Evolutionary conservation across 1,140 invertebrate species (phyloP).

Genomic region (Drosophila subpulchrella): DNA sequence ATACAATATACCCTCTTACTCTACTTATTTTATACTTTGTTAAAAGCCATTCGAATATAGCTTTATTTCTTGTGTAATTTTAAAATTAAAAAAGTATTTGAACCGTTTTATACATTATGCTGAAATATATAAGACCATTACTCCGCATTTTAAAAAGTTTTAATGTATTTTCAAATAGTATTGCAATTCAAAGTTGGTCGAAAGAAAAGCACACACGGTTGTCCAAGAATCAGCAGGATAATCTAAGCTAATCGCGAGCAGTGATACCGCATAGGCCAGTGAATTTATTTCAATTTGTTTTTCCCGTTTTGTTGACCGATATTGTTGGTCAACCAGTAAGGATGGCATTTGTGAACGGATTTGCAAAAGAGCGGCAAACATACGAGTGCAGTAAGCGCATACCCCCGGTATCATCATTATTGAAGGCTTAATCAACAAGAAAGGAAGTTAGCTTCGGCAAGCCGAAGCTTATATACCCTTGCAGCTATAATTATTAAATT

Average conservation of each 20-base stretch:
- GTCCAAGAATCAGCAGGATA: neutral
- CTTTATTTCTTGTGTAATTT: too few relatives aligned
- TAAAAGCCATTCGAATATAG: too few relatives aligned
- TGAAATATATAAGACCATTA: too few relatives aligned
- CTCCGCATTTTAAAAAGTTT: too few relatives aligned
- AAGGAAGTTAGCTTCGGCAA: too few relatives aligned
- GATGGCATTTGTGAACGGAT: slow-evolving; percentile 9
- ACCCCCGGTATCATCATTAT: neutral
- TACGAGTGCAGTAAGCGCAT: neutral
- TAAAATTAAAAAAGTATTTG: too few relatives aligned
- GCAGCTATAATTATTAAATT: too few relatives aligned
- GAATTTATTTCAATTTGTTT: neutral
- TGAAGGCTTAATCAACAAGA: slow-evolving; percentile 1
- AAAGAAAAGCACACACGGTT: neutral
- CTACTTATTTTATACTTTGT: too few relatives aligned
- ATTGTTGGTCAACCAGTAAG: neutral
- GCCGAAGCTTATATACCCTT: too few relatives aligned
- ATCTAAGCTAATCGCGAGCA: slow-evolving; percentile 7
- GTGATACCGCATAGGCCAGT: neutral
- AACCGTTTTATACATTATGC: too few relatives aligned
- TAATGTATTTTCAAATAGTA: neutral
- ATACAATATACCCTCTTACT: too few relatives aligned
- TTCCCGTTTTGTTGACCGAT: neutral
- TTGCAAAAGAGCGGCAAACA: neutral
- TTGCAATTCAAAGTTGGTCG: neutral